phyloP scores from a whole-genome alignment of 2,888 invertebrate species.

The Acrobasis consociella region DNA sequence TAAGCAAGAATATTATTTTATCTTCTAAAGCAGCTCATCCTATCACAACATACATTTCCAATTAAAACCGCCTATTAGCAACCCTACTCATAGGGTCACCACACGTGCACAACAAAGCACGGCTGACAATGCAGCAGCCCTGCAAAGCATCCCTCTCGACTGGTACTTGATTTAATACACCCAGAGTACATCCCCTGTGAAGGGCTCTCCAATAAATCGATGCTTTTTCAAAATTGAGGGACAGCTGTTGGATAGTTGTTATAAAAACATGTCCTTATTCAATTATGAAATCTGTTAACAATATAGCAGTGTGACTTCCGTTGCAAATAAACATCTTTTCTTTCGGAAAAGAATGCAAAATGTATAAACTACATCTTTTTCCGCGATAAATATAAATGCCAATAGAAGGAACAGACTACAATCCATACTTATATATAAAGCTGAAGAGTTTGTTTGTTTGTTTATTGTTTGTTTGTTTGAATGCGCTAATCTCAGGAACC shows the following conservation, averaged over 20 bases:
- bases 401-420: too few species aligned
- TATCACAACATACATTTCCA: constrained; percentile 10
- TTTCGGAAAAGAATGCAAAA: too few species aligned
- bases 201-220: constrained; percentile 35
- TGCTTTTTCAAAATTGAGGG: constrained; percentile 32
- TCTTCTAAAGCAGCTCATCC: neutral
- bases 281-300: too few species aligned
- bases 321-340: too few species aligned
- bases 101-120: constrained; percentile 16
- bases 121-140: constrained; percentile 2
- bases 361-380: too few species aligned
- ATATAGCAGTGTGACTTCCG: too few species aligned
- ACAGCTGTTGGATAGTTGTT: neutral
- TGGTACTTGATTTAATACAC: constrained; percentile 9
- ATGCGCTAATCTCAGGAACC: too few species aligned
- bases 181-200: constrained; percentile 16
- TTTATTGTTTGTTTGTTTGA: too few species aligned
- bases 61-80: constrained; percentile 6
- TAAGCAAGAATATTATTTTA: neutral
- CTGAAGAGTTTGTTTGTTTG: too few species aligned
- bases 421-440: too few species aligned
- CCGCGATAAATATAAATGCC: too few species aligned
- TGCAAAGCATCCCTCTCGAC: constrained; percentile 15
- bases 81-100: neutral
- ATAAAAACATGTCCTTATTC: neutral